Evolutionary conservation across 1,140 invertebrate species (phyloP).

Genomic region (Lucilia cuprina): DNA sequence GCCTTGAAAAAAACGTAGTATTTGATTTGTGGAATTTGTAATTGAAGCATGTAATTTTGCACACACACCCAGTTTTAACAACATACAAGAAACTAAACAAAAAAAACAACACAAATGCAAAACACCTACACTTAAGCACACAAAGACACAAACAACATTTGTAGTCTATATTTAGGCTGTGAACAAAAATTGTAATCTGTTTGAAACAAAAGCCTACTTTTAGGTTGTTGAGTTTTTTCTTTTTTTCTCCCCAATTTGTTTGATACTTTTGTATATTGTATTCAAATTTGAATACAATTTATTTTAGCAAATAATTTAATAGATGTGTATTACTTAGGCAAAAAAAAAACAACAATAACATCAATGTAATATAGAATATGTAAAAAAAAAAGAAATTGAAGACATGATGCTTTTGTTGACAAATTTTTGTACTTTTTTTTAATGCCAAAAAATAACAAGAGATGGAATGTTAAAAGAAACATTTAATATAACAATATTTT

Average conservation of each 20-base stretch:
- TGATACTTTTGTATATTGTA: neutral
- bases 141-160: neutral
- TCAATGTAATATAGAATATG: neutral
- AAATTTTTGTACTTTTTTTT: too few relatives aligned
- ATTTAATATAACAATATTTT: too few relatives aligned
- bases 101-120: too few relatives aligned
- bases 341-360: neutral
- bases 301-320: slow-evolving; percentile 4
- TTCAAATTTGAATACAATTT: neutral
- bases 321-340: neutral
- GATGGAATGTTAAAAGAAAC: too few relatives aligned
- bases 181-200: neutral
- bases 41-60: slow-evolving; percentile 2
- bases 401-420: too few relatives aligned
- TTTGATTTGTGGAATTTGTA: neutral
- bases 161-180: neutral
- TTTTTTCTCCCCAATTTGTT: too few relatives aligned
- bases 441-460: too few relatives aligned
- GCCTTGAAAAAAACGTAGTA: neutral
- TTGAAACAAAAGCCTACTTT: neutral
- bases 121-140: neutral
- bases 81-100: too few relatives aligned
- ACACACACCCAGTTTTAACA: neutral
- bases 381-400: neutral
- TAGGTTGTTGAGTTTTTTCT: neutral